Percentiles rank a stretch among this genome's conserved stretches.
Conservation (phyloP, 2,113 vertebrate species). For the Struthio camelus region DNA sequence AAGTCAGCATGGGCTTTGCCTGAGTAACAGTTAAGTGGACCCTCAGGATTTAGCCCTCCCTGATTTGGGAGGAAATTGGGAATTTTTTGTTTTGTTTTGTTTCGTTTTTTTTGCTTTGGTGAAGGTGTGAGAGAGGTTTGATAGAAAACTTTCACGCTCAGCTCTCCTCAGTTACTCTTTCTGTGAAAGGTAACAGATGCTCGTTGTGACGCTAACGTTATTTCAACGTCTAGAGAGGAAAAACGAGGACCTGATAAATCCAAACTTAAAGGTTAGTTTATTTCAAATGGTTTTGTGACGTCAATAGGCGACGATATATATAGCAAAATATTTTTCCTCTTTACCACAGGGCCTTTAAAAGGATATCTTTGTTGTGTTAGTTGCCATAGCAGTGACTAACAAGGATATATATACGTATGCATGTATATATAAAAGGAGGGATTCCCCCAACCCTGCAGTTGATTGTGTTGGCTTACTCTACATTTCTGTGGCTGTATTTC, state of each 20-base stretch:
- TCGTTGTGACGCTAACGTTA: slow-evolving; percentile 40
- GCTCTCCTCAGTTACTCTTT: slow-evolving; percentile 33
- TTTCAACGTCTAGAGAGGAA: slow-evolving; percentile 46
- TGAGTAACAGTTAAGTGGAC: not conserved
- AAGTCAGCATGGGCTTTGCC: not conserved
- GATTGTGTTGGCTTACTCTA: slow-evolving; percentile 23
- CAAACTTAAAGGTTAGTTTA: slow-evolving; percentile 63
- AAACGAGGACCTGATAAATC: not conserved
- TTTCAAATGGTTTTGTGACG: slow-evolving; percentile 64
- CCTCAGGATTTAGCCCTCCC: not conserved
- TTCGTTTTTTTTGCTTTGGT: not conserved
- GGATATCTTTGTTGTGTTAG: slow-evolving; percentile 63
- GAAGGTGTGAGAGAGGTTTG: not conserved
- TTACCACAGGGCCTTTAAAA: slow-evolving; percentile 59
- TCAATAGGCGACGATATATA: slow-evolving; percentile 57
- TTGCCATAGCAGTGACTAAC: slow-evolving; percentile 66
- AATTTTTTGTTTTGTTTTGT: not conserved
- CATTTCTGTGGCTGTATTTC: slow-evolving; percentile 16
- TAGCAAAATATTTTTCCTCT: slow-evolving; percentile 70
- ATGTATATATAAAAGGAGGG: not conserved
- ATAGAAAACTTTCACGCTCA: slow-evolving; percentile 27
- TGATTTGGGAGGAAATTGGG: not conserved
- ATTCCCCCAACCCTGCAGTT: slow-evolving; percentile 42
- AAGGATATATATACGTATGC: not conserved
- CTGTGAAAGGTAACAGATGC: slow-evolving; percentile 57